Base-by-base conservation (phyloP, 1,140 invertebrate species). In the Cryptotermes secundus region DNA sequence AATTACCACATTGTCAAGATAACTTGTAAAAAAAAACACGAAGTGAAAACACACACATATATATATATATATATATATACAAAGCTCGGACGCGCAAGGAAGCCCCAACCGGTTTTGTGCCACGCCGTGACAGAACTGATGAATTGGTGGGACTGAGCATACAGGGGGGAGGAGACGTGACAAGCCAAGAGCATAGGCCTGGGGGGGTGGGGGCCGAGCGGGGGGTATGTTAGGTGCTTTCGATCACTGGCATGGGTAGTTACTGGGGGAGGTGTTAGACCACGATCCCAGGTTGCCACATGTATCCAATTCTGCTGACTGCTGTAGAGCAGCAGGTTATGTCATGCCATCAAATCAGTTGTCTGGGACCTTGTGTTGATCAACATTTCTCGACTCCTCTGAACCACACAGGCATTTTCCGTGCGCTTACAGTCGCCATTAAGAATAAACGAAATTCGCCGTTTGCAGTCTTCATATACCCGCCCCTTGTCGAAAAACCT, bases 101-200 rank as follows among this genome's bases (percentile, higher is more conserved):
- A 72, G 7, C 31, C n/a, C 26, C n/a, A 26, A 72, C 59, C 59
- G 4, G 59, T 72, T 72, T 3, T 31, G 26, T 72, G 59, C n/a
- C 59, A 72, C 59, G 59, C 59, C 16, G 59, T 16, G 26, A 72
- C 59, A 72, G n/a, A 31, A 72, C 59, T 72, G 59, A 72, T 72
- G 59, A 72, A 72, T 72, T 72, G 59, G 59, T 72, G 59, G 59
- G 59, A 72, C 59, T n/a, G n/a, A n/a, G n/a, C n/a, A n/a, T n/a
- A 72, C 59, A 6, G 59, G 9, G n/a, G 59, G 59, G 59, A 26
- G 59, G 59, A 72, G 45, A 38, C 12, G 26, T 31, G 59, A 72
- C 59, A 49, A 14, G 45, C 19, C 45, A 19, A 3, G 45, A 12
- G 38, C 16, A 59, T 16, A 59, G 53, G 53, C 53, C 53, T 22